These are phyloP conservation scores for Anastrepha obliqua DNA, from an alignment of 1,140 invertebrate genomes.

Conservation along the genomic window DNA sequence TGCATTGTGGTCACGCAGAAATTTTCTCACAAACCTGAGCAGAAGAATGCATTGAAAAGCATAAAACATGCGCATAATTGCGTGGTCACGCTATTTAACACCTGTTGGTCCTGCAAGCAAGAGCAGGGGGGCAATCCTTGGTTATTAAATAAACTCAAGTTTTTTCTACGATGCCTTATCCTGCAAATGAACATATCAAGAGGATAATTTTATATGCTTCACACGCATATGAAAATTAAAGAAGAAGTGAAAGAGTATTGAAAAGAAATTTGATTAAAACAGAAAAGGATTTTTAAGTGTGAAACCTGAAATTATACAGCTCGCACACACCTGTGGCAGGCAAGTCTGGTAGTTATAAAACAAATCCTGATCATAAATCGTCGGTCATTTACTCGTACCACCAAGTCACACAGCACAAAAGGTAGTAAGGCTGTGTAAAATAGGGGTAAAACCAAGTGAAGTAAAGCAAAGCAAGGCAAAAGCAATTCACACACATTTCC, in stretches of 20 bases:
- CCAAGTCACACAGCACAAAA: not conserved
- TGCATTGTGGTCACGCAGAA: not conserved
- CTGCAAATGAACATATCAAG: conserved; percentile 46
- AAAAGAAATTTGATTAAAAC: not conserved
- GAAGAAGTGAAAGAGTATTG: not conserved
- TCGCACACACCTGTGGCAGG: conserved; percentile 25
- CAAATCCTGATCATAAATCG: conserved; percentile 41
- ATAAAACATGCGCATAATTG: conserved; percentile 19
- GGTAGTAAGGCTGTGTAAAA: not conserved
- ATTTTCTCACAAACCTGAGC: conserved; percentile 16
- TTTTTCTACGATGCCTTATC: not conserved
- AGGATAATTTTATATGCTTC: conserved; percentile 34
- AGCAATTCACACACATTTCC: not conserved
- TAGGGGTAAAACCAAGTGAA: conserved; percentile 7
- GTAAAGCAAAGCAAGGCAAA: conserved; percentile 1
- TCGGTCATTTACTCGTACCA: not conserved
- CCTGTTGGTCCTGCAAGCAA: conserved; percentile 19
- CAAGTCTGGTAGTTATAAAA: not conserved
- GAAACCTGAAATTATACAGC: not conserved
- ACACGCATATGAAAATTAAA: not conserved
- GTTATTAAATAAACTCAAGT: not conserved
- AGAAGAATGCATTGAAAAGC: not conserved
- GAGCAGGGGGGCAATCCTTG: not conserved
- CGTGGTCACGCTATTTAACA: conserved; percentile 44
- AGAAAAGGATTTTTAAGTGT: not conserved